These are phyloP conservation scores for Tangara arthus DNA, from an alignment of 2,797 vertebrate species.

Conservation along the genomic window DNA sequence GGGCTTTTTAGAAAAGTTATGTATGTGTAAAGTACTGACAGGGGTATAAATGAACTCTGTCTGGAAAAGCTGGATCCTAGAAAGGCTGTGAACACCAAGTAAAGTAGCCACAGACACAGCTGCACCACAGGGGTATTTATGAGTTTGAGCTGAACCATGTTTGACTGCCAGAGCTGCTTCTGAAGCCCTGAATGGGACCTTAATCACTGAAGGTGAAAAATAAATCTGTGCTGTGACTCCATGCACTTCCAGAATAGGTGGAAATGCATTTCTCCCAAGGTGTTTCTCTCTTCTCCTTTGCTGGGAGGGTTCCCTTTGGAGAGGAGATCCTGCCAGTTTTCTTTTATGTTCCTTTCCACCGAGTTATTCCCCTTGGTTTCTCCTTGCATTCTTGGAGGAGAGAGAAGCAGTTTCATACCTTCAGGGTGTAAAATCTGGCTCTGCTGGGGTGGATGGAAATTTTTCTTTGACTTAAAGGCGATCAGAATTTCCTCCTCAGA, in stretches of 20 bases:
- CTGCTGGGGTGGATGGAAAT: background rate
- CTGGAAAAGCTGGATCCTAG: background rate
- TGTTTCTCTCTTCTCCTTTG: background rate
- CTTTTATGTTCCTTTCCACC: constrained; percentile 4
- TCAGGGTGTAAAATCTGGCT: constrained; percentile 40
- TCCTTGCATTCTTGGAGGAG: constrained; percentile 26
- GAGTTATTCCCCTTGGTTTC: constrained; percentile 37
- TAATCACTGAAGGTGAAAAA: background rate
- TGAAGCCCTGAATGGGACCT: background rate
- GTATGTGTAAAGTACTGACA: background rate
- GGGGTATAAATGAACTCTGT: background rate
- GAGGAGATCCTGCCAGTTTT: constrained; percentile 1
- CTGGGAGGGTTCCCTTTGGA: constrained; percentile 11
- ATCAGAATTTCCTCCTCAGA: constrained; percentile 2
- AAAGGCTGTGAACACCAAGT: background rate
- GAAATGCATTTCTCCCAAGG: background rate
- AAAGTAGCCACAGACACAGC: background rate
- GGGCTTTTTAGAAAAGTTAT: constrained; percentile 1
- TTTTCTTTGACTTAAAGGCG: background rate
- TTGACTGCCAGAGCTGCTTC: background rate
- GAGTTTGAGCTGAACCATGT: background rate
- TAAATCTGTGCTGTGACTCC: background rate
- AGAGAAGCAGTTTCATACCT: background rate
- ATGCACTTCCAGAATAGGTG: background rate
- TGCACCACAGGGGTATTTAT: background rate